Percentiles rank a stretch among this genome's conserved stretches.
These are phyloP conservation scores for Cryptus armator DNA, from an alignment of 2,888 invertebrate species.

Conservation along the genomic window DNA sequence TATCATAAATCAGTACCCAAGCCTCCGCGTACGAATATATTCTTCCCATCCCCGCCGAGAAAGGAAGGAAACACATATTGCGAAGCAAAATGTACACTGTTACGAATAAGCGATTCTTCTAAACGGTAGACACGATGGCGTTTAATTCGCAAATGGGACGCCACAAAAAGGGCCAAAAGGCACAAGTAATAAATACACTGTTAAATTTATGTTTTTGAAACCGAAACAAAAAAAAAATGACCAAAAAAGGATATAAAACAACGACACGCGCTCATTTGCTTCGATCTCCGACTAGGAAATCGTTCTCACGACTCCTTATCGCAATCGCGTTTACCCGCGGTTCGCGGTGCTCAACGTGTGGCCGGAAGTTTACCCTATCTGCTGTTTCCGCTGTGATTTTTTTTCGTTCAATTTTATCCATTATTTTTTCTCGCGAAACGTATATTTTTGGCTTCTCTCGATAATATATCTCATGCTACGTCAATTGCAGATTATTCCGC, in stretches of 20 bases:
- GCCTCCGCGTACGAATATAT: conserved; percentile 24
- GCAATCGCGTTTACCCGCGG: conserved; percentile 22
- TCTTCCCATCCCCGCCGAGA: background rate
- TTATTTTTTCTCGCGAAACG: background rate
- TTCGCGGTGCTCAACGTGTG: conserved; percentile 24
- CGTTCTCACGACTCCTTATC: conserved; percentile 52
- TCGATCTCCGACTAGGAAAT: conserved; percentile 53
- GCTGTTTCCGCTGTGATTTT: conserved; percentile 52
- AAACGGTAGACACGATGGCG: conserved; percentile 11
- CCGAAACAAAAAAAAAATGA: background rate
- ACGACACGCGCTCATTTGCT: background rate
- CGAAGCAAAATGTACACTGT: conserved; percentile 1
- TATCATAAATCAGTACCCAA: conserved; percentile 40
- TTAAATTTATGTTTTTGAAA: background rate
- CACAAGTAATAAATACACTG: background rate
- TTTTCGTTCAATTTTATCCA: background rate
- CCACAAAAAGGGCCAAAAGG: background rate
- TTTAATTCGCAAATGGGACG: background rate
- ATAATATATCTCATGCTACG: background rate
- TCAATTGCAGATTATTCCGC: background rate
- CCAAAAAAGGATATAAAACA: background rate
- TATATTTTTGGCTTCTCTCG: background rate
- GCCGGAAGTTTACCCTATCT: conserved; percentile 58
- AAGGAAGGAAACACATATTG: background rate
- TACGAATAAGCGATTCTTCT: conserved; percentile 7